Evolutionary conservation across 30 jellyfish, hydroid and myxozoan species (phyloP).

Genomic region (Pseudorhiza aurosa): DNA sequence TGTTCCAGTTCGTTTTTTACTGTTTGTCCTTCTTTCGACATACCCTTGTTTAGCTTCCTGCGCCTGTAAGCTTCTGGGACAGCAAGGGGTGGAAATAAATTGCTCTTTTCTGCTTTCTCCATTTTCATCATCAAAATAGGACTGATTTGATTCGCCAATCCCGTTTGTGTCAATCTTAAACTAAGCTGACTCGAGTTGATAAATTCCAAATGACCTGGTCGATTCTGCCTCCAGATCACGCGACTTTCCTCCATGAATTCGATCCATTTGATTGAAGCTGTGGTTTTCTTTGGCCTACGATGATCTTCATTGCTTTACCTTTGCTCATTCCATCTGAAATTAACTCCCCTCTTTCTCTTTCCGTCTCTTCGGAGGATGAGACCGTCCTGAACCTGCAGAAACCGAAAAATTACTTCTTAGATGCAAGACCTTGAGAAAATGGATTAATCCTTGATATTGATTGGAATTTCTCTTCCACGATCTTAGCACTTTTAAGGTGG

Average conservation of each 20-base stretch:
- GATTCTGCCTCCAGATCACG: no score
- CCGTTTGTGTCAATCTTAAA: no score
- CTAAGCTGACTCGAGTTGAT: no score
- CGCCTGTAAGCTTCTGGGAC: conserved; percentile 39
- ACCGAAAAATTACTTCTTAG: not conserved
- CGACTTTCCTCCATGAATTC: not conserved
- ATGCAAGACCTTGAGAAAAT: not conserved
- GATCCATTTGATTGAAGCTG: not conserved
- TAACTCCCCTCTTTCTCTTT: not conserved
- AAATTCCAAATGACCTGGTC: no score
- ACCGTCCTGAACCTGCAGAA: not conserved
- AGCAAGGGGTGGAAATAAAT: conserved; percentile 54
- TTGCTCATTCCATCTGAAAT: not conserved
- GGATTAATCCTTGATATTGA: not conserved
- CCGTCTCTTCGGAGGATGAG: not conserved
- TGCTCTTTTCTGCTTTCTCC: conserved; percentile 44
- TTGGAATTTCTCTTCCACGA: not conserved
- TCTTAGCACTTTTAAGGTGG: not conserved
- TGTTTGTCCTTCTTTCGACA: conserved; percentile 63
- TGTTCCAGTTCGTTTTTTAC: conserved; percentile 54
- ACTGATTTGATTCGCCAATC: no score
- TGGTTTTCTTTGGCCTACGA: no score
- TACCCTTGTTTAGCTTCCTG: not conserved
- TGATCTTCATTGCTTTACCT: not conserved
- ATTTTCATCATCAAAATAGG: no score